phyloP scores from a whole-genome alignment of 2,888 invertebrate genomes.

The Andrena chrysosceles region DNA sequence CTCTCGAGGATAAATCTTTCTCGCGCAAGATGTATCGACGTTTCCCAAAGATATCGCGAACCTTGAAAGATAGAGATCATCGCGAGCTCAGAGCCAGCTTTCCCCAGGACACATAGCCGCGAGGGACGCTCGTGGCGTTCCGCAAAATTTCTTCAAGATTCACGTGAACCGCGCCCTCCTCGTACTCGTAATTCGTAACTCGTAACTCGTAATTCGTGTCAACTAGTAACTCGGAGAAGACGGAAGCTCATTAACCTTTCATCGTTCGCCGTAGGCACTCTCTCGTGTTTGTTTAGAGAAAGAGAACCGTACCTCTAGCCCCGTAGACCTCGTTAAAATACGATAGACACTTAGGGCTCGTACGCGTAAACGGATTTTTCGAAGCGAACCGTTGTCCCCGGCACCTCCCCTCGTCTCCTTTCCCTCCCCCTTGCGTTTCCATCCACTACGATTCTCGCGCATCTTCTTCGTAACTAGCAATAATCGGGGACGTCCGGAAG shows the following conservation, averaged over 20 bases:
- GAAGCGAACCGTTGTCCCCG: conserved; percentile 5
- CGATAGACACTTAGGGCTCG: conserved; percentile 70
- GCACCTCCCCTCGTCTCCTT: not conserved
- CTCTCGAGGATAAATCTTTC: not conserved
- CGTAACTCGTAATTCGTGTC: conserved; percentile 34
- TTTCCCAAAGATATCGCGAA: conserved; percentile 51
- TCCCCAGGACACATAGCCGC: not conserved
- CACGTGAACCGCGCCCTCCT: conserved; percentile 21
- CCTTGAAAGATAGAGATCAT: conserved; percentile 19
- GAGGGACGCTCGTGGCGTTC: not conserved
- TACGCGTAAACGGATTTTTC: conserved; percentile 46
- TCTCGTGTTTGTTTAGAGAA: conserved; percentile 79
- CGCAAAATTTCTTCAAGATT: not conserved
- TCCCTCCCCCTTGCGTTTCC: not conserved
- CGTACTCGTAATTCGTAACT: conserved; percentile 37
- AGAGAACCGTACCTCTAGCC: conserved; percentile 71
- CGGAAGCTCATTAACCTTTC: conserved; percentile 54
- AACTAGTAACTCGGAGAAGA: conserved; percentile 44
- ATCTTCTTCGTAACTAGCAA: conserved; percentile 26
- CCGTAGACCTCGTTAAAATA: conserved; percentile 73
- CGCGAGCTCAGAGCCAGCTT: conserved; percentile 7
- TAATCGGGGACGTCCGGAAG: conserved; percentile 4
- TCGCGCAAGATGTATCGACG: conserved; percentile 30
- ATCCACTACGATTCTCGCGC: not conserved
- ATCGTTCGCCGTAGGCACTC: conserved; percentile 74